Evolutionary conservation across 2,797 vertebrate species (phyloP), one percentile per base, ranked within the genome.

Genomic region (Acrossocheilus wenchowensis): DNA sequence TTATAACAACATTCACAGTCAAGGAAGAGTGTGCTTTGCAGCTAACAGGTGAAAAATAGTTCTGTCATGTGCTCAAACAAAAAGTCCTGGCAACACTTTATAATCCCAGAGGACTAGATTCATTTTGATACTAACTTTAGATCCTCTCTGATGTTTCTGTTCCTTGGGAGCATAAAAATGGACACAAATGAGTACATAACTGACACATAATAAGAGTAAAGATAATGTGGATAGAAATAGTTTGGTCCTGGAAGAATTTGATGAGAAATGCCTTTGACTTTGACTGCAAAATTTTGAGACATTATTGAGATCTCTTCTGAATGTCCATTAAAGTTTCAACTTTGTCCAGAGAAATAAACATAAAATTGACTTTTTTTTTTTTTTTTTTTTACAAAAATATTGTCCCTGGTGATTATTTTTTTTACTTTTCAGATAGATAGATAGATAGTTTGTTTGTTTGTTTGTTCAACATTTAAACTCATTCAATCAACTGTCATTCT

Each of bases 31-130:
- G 54, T 26, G 52, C 52, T 74, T 73, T 73, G 26, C 69, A 36
- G 30, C 39, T 64, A 48, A 83, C 71, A 14, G 72, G 82, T 75
- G 82, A 50, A 64, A 75, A 75, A 83, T n/a, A 64, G 41, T 64
- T n/a, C 54, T 64, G 71, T n/a, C 54, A n/a, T 64, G 26, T 48
- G 11, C 26, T 64, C 54, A 30, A 30, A 83, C 81, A 54, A 50
- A 71, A 71, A 54, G 30, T 57, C 36, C 50, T 19, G 36, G 9
- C 36, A 30, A 57, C 15, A 5, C 66, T 82, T 71, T 41, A 45
- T 45, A 73, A 74, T 83, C 69, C 52, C 54, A 72, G 52, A 23
- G 52, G 68, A 74, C 7, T 45, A 74, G 5, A 14, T 77, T 36
- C 5, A 77, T 36, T 36, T 21, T 77, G 48, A 52, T 50, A 21